These are phyloP conservation scores for Epistrophe eligans DNA, from an alignment of 2,888 invertebrate species.

Conservation along the genomic window DNA sequence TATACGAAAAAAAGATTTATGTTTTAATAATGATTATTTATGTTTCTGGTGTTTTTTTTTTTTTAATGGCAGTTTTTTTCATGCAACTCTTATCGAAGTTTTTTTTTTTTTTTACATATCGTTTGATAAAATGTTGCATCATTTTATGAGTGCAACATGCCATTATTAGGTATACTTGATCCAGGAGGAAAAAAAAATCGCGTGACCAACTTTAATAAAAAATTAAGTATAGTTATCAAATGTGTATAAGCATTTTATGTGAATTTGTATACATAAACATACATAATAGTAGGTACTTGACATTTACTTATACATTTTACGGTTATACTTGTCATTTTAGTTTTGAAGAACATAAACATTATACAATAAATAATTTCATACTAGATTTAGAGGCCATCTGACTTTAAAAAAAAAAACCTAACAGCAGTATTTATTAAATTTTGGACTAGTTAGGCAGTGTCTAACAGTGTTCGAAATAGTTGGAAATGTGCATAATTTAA, in stretches of 20 bases:
- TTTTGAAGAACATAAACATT: too few species aligned
- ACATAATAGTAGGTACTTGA: too few species aligned
- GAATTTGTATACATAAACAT: too few species aligned
- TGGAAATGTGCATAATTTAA: too few species aligned
- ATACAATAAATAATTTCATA: too few species aligned
- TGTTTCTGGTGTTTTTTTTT: background rate
- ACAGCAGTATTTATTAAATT: too few species aligned
- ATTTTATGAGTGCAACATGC: background rate
- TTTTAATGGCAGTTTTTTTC: background rate
- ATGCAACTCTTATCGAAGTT: background rate
- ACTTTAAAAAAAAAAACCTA: too few species aligned
- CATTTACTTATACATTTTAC: too few species aligned
- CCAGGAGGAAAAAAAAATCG: background rate
- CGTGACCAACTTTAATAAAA: background rate
- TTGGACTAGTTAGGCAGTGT: too few species aligned
- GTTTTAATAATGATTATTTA: background rate
- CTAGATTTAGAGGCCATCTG: too few species aligned
- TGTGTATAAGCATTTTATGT: background rate
- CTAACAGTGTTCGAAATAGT: too few species aligned
- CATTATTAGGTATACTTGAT: background rate
- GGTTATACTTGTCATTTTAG: too few species aligned
- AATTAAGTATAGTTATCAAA: background rate
- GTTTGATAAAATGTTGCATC: background rate
- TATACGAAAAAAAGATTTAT: constrained; percentile 19
- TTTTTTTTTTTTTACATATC: background rate